phyloP scores from a whole-genome alignment of 2,797 vertebrate genomes.

The Caiman crocodilus region DNA sequence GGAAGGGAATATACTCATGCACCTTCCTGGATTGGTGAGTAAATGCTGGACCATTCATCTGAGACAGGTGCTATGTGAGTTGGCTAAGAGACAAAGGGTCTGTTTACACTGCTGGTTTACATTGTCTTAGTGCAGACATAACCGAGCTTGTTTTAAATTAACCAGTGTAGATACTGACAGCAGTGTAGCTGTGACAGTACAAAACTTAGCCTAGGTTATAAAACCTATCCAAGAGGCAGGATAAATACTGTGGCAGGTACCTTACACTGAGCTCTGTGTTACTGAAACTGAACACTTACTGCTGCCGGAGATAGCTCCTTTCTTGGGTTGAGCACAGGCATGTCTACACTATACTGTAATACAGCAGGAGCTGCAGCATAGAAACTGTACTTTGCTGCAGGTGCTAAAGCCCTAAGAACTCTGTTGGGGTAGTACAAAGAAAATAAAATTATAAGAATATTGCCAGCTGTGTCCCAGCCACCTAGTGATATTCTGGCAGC shows the following conservation, averaged over 20 bases:
- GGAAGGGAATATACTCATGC: rapidly evolving
- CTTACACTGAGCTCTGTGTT: neutral
- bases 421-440: too few relatives aligned
- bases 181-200: neutral
- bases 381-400: neutral
- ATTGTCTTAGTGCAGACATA: neutral
- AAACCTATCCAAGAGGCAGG: neutral
- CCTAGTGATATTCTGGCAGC: too few relatives aligned
- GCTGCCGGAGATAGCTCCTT: neutral
- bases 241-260: neutral
- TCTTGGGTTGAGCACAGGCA: too few relatives aligned
- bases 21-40: neutral
- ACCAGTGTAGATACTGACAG: neutral
- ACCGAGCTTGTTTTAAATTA: neutral
- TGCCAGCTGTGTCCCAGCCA: too few relatives aligned
- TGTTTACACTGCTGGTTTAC: neutral
- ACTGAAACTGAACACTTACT: neutral
- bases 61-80: too few relatives aligned
- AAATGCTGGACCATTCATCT: neutral
- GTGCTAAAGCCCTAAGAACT: neutral
- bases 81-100: neutral
- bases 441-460: too few relatives aligned
- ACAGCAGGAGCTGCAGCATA: rapidly evolving
- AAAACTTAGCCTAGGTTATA: rapidly evolving
- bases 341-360: rapidly evolving